A percentile compares a stretch with the other conserved stretches of the same genome.
Conservation (phyloP, 2,888 invertebrate genomes). For the Lasioglossum pauxillum region DNA sequence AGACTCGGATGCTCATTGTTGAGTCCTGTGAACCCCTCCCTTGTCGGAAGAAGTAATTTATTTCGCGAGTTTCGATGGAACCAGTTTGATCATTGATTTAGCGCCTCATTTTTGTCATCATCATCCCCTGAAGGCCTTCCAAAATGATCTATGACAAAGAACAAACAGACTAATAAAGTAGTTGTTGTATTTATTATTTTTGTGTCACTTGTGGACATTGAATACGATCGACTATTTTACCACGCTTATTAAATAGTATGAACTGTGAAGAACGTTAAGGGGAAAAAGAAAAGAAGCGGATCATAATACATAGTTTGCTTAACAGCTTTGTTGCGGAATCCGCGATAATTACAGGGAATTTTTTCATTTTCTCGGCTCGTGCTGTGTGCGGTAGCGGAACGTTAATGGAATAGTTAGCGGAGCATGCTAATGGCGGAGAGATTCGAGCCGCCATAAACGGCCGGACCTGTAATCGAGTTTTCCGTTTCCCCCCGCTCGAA, state of each 20-base stretch:
- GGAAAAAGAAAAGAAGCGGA: not conserved
- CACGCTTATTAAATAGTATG: not conserved
- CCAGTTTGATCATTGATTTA: not conserved
- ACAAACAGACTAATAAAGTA: not conserved
- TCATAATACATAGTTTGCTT: not conserved
- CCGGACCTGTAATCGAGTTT: conserved; percentile 29
- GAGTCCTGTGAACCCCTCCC: not conserved
- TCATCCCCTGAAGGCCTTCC: not conserved
- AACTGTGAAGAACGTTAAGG: not conserved
- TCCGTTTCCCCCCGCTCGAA: conserved; percentile 29
- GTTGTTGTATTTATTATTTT: not conserved
- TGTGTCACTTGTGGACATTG: not conserved
- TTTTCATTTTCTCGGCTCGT: conserved; percentile 16
- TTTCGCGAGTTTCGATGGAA: not conserved
- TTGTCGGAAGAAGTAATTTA: not conserved
- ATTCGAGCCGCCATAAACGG: conserved; percentile 24
- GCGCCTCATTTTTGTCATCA: not conserved
- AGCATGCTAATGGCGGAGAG: not conserved
- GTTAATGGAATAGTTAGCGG: conserved; percentile 29
- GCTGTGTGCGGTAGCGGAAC: not conserved
- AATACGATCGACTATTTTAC: not conserved
- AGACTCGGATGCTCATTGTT: too few species aligned
- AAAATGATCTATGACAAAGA: not conserved
- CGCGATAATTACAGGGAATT: not conserved
- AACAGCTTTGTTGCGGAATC: not conserved